Base-by-base conservation (phyloP, 2,113 vertebrate species). In the Pachycephala philippinensis region DNA sequence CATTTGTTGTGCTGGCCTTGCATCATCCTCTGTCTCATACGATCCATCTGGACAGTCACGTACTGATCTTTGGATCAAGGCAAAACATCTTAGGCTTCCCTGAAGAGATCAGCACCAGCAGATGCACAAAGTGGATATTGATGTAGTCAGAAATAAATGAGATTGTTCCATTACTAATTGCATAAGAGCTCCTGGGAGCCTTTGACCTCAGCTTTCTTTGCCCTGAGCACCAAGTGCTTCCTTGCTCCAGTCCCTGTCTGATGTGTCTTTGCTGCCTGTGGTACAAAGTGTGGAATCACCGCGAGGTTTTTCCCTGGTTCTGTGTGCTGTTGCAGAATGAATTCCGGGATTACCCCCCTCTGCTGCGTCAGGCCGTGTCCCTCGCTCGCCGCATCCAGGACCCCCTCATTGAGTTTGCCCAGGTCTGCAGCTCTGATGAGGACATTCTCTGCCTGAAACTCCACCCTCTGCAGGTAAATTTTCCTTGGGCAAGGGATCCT, bases 381-480 rank as follows among this genome's bases (percentile, higher is more conserved):
- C 98, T 99, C 24, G 99, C 99, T 70, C 98, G 99, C 40, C 99
- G 99, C 90, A 98, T 99, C 90, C 99, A 99, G 97, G 99, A 99
- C 91, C 99, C 99, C 9, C 98, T 99, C 83, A 98, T 99, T 30
- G 99, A 99, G 94, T 99, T 99, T 76, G 98, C 99, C 80, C 99
- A 99, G 93, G 99, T 99, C 91, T 99, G 99, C 99, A 99, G 99
- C 98, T 98, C 98, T 0, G 99, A 99, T 56, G 99, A 99, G 44
- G 99, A 99, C 91, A 99, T 99, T 76, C 98, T 99, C 28, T 99
- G 99, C 96, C 98, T 99, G 75, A 99, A 99, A 83, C 98, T 99
- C 42, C 99, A 99, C 95, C 99, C 99, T 9, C 95, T 99, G 53
- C 99, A 99, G 98, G 99, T 99, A 97, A 97, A 30, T 68, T 40